These are phyloP conservation scores for Phenganax stokvisi DNA, from an alignment of 92 coral and sea anemone species.

Conservation along the genomic window DNA sequence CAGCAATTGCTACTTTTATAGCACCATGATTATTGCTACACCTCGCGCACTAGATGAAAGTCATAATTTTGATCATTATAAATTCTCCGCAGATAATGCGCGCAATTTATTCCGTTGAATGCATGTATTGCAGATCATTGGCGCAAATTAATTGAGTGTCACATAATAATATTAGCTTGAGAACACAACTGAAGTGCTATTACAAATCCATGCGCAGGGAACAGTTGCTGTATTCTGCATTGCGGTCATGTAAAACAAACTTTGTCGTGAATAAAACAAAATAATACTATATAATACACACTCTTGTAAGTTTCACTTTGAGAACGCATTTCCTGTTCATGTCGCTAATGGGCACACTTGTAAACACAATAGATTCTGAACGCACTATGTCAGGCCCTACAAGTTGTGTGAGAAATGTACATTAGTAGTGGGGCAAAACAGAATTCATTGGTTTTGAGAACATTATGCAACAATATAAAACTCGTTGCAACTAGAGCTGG, in stretches of 20 bases:
- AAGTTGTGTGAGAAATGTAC: no score
- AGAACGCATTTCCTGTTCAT: no score
- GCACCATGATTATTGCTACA: neutral
- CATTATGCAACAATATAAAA: no score
- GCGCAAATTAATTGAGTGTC: slow-evolving; percentile 26
- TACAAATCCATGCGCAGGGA: neutral
- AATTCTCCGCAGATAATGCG: neutral
- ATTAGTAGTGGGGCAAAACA: no score
- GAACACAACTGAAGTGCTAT: neutral
- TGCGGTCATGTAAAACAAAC: neutral
- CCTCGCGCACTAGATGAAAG: neutral
- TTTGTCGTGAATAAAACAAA: no score
- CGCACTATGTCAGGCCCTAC: no score
- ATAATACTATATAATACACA: no score
- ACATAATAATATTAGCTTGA: neutral
- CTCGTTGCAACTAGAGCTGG: no score
- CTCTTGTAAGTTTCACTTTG: no score
- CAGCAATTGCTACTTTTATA: slow-evolving; percentile 1
- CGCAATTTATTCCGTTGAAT: neutral
- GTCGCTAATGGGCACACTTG: no score
- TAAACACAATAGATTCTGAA: no score
- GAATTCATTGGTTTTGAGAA: no score
- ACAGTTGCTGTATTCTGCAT: neutral
- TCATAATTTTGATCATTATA: neutral
- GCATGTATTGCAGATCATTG: slow-evolving; percentile 1